Conservation (phyloP, 2,797 vertebrate species). For the Cephalopachus bancanus region DNA sequence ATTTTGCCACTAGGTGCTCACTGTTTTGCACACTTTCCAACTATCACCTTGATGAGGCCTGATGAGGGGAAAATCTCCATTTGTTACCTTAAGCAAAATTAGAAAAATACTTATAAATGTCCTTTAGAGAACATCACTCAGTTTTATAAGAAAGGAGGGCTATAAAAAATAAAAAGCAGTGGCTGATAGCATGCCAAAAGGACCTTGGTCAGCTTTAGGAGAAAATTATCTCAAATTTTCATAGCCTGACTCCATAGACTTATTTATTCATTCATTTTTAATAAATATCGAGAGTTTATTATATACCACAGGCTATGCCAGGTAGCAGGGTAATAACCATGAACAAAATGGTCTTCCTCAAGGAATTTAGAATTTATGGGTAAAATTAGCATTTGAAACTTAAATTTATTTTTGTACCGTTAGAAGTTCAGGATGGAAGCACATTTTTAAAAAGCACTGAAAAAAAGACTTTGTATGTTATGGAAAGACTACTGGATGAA, state of each 20-base stretch:
- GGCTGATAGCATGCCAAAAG: conserved; percentile 49
- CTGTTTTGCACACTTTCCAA: conserved; percentile 25
- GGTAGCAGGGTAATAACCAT: not conserved
- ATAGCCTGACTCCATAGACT: not conserved
- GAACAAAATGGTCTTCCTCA: conserved; percentile 35
- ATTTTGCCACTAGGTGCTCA: not conserved
- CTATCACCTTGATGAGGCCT: not conserved
- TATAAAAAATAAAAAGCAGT: conserved; percentile 51
- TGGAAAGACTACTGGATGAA: not conserved
- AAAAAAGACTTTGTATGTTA: not conserved
- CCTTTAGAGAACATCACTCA: conserved; percentile 50
- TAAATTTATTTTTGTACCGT: conserved; percentile 46
- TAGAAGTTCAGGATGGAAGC: not conserved
- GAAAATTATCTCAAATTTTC: conserved; percentile 52
- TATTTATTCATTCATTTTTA: conserved; percentile 29
- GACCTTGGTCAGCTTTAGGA: not conserved
- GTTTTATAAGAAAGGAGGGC: conserved; percentile 54
- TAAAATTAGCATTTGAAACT: conserved; percentile 45
- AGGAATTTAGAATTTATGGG: conserved; percentile 49
- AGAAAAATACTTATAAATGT: conserved; percentile 54
- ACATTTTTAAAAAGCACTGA: not conserved
- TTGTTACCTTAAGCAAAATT: conserved; percentile 55
- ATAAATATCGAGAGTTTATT: conserved; percentile 30
- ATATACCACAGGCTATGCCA: conserved; percentile 1
- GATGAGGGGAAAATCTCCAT: not conserved